Evolutionary conservation across 2,797 vertebrate genomes (phyloP).

Genomic region (Brachymystax lenok): DNA sequence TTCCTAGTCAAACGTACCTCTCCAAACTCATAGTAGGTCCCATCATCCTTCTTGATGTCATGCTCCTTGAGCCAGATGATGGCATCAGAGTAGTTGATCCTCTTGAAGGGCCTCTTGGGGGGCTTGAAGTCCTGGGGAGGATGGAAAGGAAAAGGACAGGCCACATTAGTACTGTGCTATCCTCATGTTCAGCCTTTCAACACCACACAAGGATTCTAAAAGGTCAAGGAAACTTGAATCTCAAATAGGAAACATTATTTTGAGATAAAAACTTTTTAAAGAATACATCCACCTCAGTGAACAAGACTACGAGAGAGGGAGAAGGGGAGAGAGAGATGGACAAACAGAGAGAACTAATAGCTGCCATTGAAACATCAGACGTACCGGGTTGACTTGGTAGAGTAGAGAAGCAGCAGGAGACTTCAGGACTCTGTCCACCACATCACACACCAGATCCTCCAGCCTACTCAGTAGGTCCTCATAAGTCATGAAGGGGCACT

Average conservation of each 20-base stretch:
- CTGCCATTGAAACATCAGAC: not conserved
- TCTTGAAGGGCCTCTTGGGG: conserved; percentile 88
- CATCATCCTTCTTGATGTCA: conserved; percentile 91
- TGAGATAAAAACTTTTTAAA: not conserved
- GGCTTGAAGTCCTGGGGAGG: conserved; percentile 85
- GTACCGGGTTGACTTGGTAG: conserved; percentile 78
- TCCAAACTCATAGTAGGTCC: conserved; percentile 92
- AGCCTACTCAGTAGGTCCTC: conserved; percentile 88
- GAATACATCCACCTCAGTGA: not conserved
- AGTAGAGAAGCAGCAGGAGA: conserved; percentile 80
- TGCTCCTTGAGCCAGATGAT: conserved; percentile 90
- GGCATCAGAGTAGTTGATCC: conserved; percentile 93
- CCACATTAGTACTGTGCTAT: not conserved
- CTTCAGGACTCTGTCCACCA: conserved; percentile 89
- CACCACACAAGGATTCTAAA: not conserved
- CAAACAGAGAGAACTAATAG: not conserved
- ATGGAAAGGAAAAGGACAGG: not conserved
- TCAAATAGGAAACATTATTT: no score
- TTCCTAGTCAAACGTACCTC: conserved; percentile 72
- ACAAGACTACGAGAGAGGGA: not conserved
- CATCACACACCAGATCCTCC: conserved; percentile 93
- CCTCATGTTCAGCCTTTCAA: not conserved
- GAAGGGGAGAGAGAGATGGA: not conserved
- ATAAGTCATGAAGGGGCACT: conserved; percentile 90
- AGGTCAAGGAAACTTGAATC: not conserved